Evolutionary conservation across 2,888 invertebrate species (phyloP).

Genomic region (Lysandra bellargus): DNA sequence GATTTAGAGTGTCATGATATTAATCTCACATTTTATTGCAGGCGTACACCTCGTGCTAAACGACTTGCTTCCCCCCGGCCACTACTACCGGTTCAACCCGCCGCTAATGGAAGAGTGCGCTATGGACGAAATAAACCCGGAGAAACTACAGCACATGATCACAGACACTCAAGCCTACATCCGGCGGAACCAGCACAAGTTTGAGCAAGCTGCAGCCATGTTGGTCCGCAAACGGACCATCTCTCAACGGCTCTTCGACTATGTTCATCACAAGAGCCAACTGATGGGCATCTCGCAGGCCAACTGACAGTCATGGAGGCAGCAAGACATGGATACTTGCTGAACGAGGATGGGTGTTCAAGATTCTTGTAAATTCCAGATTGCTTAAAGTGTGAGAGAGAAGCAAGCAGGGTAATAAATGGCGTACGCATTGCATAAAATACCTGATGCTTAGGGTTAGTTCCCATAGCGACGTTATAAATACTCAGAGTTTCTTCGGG

Average conservation of each 20-base stretch:
- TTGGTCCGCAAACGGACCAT: conserved; percentile 52
- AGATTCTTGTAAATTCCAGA: neutral
- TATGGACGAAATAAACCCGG: conserved; percentile 89
- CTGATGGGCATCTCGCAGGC: conserved; percentile 52
- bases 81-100: conserved; percentile 93
- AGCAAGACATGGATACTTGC: conserved; percentile 44
- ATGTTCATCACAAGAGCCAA: conserved; percentile 48
- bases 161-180: conserved; percentile 90
- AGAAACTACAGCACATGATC: conserved; percentile 85
- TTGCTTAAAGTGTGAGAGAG: neutral
- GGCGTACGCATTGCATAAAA: neutral
- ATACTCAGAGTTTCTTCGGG: no score
- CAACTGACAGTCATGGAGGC: conserved; percentile 48
- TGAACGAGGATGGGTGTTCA: conserved; percentile 36
- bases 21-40: conserved; percentile 50
- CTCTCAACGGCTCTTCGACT: conserved; percentile 53
- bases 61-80: conserved; percentile 86
- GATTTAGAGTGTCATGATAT: no score
- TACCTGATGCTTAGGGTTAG: neutral
- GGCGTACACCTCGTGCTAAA: conserved; percentile 88
- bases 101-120: conserved; percentile 89
- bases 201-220: conserved; percentile 80
- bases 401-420: neutral
- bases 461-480: no score
- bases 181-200: conserved; percentile 89